Conservation (phyloP, 2,113 vertebrate genomes). For the Fregetta grallaria region DNA sequence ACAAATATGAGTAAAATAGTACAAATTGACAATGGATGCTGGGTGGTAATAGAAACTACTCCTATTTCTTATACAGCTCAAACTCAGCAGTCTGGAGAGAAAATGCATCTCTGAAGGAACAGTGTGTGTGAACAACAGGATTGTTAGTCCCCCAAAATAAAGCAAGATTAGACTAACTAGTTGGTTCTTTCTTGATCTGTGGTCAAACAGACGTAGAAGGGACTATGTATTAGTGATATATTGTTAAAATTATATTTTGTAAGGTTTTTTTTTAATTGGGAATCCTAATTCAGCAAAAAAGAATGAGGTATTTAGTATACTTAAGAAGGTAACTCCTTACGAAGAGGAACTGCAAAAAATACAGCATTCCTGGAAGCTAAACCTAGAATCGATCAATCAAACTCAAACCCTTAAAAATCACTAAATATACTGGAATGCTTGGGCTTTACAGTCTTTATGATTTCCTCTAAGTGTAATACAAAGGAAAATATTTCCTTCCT, state of each 20-base stretch:
- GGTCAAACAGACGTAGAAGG: background rate
- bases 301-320: background rate
- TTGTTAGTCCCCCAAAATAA: background rate
- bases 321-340: background rate
- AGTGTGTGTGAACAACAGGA: background rate
- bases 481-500: background rate
- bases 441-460: background rate
- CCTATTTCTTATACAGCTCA: background rate
- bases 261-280: background rate
- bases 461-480: background rate
- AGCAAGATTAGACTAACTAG: background rate
- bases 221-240: background rate
- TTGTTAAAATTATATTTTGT: background rate
- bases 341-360: background rate
- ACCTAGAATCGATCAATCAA: background rate
- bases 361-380: background rate
- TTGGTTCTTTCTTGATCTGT: background rate
- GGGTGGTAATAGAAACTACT: background rate
- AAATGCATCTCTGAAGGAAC: background rate
- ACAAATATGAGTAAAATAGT: background rate
- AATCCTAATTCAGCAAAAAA: background rate
- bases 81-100: background rate
- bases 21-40: background rate
- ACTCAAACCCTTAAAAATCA: background rate
- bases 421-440: background rate